Evolutionary conservation across 2,113 vertebrate species (phyloP), one percentile per base, ranked within the genome.

Genomic region (Cricetomys ansorgei): DNA sequence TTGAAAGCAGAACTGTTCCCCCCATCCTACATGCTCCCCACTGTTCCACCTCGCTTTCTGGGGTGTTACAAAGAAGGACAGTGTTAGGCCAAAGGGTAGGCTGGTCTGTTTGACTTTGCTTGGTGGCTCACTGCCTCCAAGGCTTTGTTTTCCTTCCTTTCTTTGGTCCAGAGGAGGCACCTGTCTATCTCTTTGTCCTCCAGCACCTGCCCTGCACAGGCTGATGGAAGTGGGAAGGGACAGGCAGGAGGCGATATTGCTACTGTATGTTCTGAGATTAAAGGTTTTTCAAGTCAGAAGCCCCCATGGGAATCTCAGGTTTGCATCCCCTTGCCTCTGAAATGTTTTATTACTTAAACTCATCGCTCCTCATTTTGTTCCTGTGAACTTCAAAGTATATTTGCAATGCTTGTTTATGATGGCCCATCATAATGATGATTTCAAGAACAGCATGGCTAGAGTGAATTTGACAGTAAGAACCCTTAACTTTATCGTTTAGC

Each of bases 1-100:
- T 84, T 92, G 53, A 94, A 93, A 91, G 94, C 34, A 27, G 27
- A 70, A 79, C 45, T 73, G 80, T 91, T 83, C 37, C 76, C 73
- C 88, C 34, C 62, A 21, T 25, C 48, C 21, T 86, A 45, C 91
- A 5, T 2, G 73, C 40, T 91, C 80, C 9, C 50, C 3, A 5
- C 3, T n/a, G 64, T 16, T 86, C 31, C 2, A 7, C 48, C 3
- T n/a, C 62, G 50, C 50, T 73, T 65, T 87, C 43, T 43, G 53
- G 16, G 4, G n/a, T 37, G 79, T 64, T 48, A 72, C 50, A 86
- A 88, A 93, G 70, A 86, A 27, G 31, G 8, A 13, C 0, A 13
- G 5, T 70, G 40, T 65, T 67, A 75, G 64, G 55, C 16, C 87
- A 76, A 69, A 69, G 34, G 59, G 37, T 59, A 10, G 69, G 80